Evolutionary conservation across 2,888 invertebrate species (phyloP), one percentile per base, ranked within the genome.

Genomic region (Proisotoma minuta): DNA sequence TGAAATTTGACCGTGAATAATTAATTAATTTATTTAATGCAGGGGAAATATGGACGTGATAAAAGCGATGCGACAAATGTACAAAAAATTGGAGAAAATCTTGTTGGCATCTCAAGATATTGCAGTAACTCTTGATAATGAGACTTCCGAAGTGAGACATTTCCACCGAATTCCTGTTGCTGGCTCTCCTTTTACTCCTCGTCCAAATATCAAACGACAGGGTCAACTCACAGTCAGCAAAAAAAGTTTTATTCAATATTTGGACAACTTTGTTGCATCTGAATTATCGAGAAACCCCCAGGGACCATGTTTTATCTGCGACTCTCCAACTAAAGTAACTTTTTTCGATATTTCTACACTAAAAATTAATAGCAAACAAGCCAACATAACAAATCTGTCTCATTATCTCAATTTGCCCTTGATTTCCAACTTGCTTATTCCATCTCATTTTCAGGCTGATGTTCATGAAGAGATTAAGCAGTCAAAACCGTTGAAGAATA

Each of bases 401-500:
- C n/a, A n/a, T n/a, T n/a, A n/a, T n/a, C n/a, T n/a, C n/a, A n/a
- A n/a, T n/a, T n/a, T n/a, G n/a, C n/a, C n/a, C n/a, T n/a, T n/a
- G 43, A 43, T 43, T n/a, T 5, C 5, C 5, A n/a, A 43, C 4
- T 12, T 43, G 43, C n/a, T n/a, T 43, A 5, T 43, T 22, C 23
- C n/a, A 49, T 49, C n/a, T n/a, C n/a, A 49, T 49, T 3, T 22
- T 10, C 23, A 49, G 49, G 23, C 49, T 10, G 18, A 10, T 18
- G 23, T 49, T 23, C 4, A 22, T 18, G 23, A 49, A 8, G 49
- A 49, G 49, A 49, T 49, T 23, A 5, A 49, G n/a, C 23, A 49
- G 5, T 12, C 22, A 20, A 24, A 23, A 12, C 49, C 49, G 20
- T 51, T 73, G 18, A 67, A 60, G 40, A 71, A 73, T 50, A 72